Base-by-base conservation (phyloP, 64 coral and sea anemone species). In the Pachyseris speciosa region DNA sequence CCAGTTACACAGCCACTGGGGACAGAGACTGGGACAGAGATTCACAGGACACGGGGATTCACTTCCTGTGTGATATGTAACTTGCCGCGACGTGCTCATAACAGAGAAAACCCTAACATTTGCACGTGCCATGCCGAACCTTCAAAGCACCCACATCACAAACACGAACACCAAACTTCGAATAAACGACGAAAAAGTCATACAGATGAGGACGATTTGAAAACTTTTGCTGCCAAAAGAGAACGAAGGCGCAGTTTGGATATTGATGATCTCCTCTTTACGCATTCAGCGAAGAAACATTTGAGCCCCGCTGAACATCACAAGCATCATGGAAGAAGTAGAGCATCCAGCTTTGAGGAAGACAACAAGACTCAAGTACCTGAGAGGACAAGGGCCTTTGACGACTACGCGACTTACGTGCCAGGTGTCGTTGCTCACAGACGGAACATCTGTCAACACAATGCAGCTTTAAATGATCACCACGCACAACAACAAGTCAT, bases 41-140 rank as follows among this genome's bases (percentile, higher is more conserved):
- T 96, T 84, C 95, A 93, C 20, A 87, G 95, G 15, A 96, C 95
- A 5, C 40, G 59, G 13, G 95, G 77, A 1, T 96, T 93, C 27
- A 89, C 69, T 28, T 84, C 84, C 4, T 96, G 95, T 71, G 91
- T 96, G 9, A 53, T 96, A 34, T 96, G 95, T 39, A 88, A 90
- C 38, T 55, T 96, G 40, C 95, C 95, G 4, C 77, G 50, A 77
- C 40, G 67, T 31, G 83, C 72, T 15, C 91, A 93, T 3, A 78
- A 66, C 28, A 86, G 49, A 8, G 89, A 71, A 44, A 47, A 13
- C 3, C 29, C 7, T 3, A 24, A 91, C 1, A 33, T 41, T 36
- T 91, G 89, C 55, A 60, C 65, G n/a, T 91, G 89, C 28, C 78
- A 83, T 3, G 53, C 16, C 7, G 65, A 81, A 24, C 78, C 67